Conservation (phyloP, 1,140 invertebrate genomes). For the Homalodisca vitripennis region DNA sequence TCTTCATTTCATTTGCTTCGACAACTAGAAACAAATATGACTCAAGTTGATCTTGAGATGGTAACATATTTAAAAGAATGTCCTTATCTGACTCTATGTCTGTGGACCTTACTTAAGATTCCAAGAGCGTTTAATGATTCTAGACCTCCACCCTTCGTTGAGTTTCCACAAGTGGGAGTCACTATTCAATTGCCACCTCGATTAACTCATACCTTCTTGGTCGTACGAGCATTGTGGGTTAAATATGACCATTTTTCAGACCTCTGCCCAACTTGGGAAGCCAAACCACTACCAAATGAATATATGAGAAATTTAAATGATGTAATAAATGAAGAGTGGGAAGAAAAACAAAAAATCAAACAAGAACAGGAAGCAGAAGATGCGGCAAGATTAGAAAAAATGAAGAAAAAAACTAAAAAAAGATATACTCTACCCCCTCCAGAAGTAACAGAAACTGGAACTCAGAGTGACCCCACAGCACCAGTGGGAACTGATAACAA, state of each 20-base stretch:
- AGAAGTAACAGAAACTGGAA: slow-evolving; percentile 47
- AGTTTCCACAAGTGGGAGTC: slow-evolving; percentile 57
- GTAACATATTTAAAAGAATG: slow-evolving; percentile 51
- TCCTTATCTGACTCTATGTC: slow-evolving; percentile 50
- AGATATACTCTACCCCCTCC: slow-evolving; percentile 46
- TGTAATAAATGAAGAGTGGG: slow-evolving; percentile 39
- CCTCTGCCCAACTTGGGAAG: slow-evolving; percentile 45
- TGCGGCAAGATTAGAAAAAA: slow-evolving; percentile 43
- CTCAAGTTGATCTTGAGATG: slow-evolving; percentile 51
- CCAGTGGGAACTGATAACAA: not conserved
- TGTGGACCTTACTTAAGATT: slow-evolving; percentile 53
- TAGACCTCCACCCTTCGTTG: slow-evolving; percentile 51
- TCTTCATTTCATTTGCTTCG: slow-evolving; percentile 54
- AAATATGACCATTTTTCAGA: slow-evolving; percentile 60
- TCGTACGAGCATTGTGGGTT: slow-evolving; percentile 58
- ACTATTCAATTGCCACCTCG: slow-evolving; percentile 56
- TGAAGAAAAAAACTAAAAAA: slow-evolving; percentile 47
- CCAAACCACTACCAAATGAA: slow-evolving; percentile 11
- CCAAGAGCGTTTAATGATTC: slow-evolving; percentile 41
- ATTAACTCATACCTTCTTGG: slow-evolving; percentile 54
- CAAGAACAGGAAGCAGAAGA: slow-evolving; percentile 22
- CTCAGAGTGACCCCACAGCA: not conserved
- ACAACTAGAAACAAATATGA: slow-evolving; percentile 54
- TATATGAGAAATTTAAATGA: slow-evolving; percentile 25
- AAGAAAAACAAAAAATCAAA: slow-evolving; percentile 39